Conservation (phyloP, 2,797 vertebrate species). For the Coregonus sp. region DNA sequence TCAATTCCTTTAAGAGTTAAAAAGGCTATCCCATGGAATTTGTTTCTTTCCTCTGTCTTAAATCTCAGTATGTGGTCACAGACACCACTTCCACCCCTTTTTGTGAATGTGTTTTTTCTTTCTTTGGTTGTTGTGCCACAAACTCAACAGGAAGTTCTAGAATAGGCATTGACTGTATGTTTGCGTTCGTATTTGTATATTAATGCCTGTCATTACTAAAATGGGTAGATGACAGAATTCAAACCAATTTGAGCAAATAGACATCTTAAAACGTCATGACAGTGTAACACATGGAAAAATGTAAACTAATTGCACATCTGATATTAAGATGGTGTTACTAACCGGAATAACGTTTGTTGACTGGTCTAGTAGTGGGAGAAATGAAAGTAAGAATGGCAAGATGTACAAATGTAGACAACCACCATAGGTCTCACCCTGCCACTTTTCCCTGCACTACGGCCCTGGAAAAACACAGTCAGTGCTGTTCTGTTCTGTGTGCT, state of each 20-base stretch:
- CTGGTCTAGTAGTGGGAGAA: background rate
- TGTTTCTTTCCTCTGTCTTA: constrained; percentile 36
- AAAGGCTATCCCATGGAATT: constrained; percentile 55
- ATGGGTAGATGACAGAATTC: background rate
- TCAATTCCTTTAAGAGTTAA: constrained; percentile 41
- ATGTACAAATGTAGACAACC: background rate
- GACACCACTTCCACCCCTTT: constrained; percentile 57
- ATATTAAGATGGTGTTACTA: background rate
- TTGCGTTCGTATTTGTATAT: constrained; percentile 44
- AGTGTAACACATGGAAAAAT: background rate
- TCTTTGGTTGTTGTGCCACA: constrained; percentile 36
- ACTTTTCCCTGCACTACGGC: background rate
- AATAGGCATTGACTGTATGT: constrained; percentile 48
- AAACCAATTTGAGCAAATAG: background rate
- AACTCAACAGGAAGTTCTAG: constrained; percentile 51
- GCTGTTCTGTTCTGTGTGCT: constrained; percentile 14
- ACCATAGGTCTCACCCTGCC: background rate
- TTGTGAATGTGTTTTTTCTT: constrained; percentile 10
- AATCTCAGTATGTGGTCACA: constrained; percentile 60
- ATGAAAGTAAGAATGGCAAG: background rate
- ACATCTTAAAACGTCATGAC: background rate
- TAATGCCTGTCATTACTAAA: background rate
- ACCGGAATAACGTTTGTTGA: background rate
- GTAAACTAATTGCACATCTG: background rate
- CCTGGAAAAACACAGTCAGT: constrained; percentile 49